Conservation (phyloP, 2,113 vertebrate species). For the Alouatta palliata region DNA sequence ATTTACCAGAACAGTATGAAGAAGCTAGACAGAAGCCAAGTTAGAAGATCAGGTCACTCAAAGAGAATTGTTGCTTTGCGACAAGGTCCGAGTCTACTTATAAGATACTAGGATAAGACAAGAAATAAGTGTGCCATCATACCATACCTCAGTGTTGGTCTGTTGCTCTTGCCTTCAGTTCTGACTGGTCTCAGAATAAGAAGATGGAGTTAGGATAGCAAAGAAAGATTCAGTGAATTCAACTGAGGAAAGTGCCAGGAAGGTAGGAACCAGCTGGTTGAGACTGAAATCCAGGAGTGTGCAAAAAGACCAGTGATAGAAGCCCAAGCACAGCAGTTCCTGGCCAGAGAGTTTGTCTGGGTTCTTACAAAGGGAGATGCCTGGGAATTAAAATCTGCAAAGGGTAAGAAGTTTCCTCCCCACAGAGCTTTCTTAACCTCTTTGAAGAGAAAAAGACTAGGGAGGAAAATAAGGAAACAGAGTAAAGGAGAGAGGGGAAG, state of each 20-base stretch:
- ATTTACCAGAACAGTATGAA: background rate
- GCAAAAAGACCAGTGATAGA: background rate
- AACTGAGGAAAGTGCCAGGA: background rate
- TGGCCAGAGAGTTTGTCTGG: background rate
- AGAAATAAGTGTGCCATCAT: background rate
- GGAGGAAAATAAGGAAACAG: background rate
- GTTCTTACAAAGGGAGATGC: background rate
- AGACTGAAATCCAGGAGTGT: background rate
- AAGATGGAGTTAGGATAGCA: background rate
- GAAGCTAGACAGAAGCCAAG: background rate
- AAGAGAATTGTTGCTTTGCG: background rate
- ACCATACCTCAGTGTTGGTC: background rate
- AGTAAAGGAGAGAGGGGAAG: background rate
- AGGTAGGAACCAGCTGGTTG: background rate
- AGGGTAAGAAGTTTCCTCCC: background rate
- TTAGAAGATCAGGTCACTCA: background rate
- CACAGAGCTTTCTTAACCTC: background rate
- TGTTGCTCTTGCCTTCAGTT: background rate
- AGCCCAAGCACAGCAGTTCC: background rate
- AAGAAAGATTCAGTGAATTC: background rate
- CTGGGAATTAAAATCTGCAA: background rate
- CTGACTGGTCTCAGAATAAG: background rate
- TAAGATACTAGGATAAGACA: background rate
- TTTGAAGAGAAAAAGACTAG: background rate
- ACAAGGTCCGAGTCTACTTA: background rate